Conservation (phyloP, 2,888 invertebrate genomes). For the Himalopsyche kuldschensis region DNA sequence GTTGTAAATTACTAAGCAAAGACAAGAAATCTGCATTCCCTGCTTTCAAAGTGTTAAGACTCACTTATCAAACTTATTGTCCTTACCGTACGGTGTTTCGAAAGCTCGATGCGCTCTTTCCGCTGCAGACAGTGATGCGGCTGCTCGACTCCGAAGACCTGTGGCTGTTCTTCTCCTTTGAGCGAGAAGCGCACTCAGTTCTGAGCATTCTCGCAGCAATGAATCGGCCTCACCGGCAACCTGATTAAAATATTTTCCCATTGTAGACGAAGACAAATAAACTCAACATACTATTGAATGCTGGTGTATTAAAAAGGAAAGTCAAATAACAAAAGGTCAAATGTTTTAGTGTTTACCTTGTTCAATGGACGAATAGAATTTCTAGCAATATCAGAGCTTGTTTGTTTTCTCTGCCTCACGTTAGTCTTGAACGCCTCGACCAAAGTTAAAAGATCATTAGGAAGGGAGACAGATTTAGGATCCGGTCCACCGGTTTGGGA, state of each 20-base stretch:
- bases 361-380: conserved; percentile 60
- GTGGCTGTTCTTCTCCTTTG: conserved; percentile 50
- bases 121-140: conserved; percentile 52
- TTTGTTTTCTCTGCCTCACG: conserved; percentile 82
- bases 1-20: too few relatives aligned
- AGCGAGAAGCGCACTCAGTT: conserved; percentile 47
- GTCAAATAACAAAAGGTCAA: too few relatives aligned
- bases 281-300: neutral
- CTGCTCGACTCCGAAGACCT: conserved; percentile 50
- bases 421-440: conserved; percentile 81
- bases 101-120: conserved; percentile 46
- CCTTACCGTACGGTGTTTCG: conserved; percentile 47
- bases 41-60: too few relatives aligned
- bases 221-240: conserved; percentile 51
- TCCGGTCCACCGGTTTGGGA: conserved; percentile 7
- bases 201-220: conserved; percentile 46
- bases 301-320: neutral
- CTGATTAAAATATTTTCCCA: conserved; percentile 41
- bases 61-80: neutral
- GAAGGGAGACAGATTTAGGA: conserved; percentile 59
- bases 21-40: too few relatives aligned
- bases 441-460: conserved; percentile 75
- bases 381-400: conserved; percentile 80
- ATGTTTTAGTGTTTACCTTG: conserved; percentile 44
- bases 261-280: neutral